Evolutionary conservation across 2,113 vertebrate genomes (phyloP).

Genomic region (Paraplagusia blochii): DNA sequence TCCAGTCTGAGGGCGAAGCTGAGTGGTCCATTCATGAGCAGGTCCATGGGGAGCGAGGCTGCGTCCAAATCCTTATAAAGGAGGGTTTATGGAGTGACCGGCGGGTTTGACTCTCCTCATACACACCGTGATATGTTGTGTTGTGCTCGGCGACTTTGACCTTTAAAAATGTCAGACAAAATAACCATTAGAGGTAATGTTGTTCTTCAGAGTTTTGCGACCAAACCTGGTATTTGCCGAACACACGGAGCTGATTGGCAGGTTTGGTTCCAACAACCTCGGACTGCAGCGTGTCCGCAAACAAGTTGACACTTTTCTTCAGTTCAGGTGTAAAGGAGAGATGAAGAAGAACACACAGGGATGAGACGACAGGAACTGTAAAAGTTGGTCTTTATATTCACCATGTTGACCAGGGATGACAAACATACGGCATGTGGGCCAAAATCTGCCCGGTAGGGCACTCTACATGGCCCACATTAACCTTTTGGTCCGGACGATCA

Average conservation of each 20-base stretch:
- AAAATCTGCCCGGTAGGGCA: too few species aligned
- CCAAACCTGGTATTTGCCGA: not conserved
- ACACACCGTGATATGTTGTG: constrained; percentile 36
- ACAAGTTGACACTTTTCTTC: not conserved
- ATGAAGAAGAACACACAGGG: not conserved
- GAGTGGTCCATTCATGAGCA: constrained; percentile 67
- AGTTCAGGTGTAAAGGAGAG: constrained; percentile 6
- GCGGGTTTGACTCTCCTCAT: constrained; percentile 44
- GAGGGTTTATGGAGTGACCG: constrained; percentile 61
- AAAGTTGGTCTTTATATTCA: not conserved
- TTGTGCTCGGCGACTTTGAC: constrained; percentile 17
- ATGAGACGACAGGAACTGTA: not conserved
- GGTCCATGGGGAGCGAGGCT: constrained; percentile 59
- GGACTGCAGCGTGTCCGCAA: not conserved
- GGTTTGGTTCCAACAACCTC: constrained; percentile 4
- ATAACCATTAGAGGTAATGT: constrained; percentile 1
- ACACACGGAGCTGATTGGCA: not conserved
- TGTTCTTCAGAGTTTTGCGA: not conserved
- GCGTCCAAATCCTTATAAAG: constrained; percentile 64
- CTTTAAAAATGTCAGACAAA: constrained; percentile 12
- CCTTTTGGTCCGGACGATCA: too few species aligned
- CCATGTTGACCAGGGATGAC: not conserved
- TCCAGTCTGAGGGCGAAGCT: constrained; percentile 41
- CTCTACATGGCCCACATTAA: too few species aligned
- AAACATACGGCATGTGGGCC: too few species aligned